phyloP scores from a whole-genome alignment of 2,888 invertebrate genomes.

The Archips crataeganus region DNA sequence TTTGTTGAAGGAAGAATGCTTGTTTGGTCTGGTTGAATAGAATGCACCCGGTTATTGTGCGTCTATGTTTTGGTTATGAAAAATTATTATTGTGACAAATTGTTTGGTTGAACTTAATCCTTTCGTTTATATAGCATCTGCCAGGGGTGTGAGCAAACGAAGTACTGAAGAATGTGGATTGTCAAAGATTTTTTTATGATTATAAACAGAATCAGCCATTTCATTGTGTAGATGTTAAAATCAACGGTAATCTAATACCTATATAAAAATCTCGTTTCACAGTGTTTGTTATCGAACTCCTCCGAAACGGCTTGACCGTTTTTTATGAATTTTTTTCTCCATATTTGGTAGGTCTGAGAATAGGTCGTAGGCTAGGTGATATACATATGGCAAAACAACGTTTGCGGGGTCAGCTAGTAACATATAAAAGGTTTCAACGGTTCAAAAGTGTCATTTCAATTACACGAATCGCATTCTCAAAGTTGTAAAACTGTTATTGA shows the following conservation, averaged over 20 bases:
- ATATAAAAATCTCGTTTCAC: too few relatives aligned
- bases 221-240: neutral
- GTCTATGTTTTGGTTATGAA: conserved; percentile 80
- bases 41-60: conserved; percentile 70
- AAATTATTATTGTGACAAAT: conserved; percentile 81
- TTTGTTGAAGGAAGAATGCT: conserved; percentile 73
- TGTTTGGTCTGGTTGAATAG: conserved; percentile 75
- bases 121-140: conserved; percentile 71
- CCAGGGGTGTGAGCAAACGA: conserved; percentile 52
- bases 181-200: neutral
- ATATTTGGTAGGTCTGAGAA: too few relatives aligned
- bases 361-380: too few relatives aligned
- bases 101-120: conserved; percentile 75
- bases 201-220: too few relatives aligned
- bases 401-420: neutral
- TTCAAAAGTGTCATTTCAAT: conserved; percentile 45
- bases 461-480: conserved; percentile 57
- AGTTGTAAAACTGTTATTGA: conserved; percentile 72
- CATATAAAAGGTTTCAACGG: neutral
- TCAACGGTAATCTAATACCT: neutral
- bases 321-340: too few relatives aligned
- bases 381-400: too few relatives aligned
- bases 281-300: too few relatives aligned
- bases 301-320: too few relatives aligned
- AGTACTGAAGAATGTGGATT: neutral